Evolutionary conservation across 35 echinoderm and acorn worm species (phyloP).

Genomic region (Heliocidaris tuberculata): DNA sequence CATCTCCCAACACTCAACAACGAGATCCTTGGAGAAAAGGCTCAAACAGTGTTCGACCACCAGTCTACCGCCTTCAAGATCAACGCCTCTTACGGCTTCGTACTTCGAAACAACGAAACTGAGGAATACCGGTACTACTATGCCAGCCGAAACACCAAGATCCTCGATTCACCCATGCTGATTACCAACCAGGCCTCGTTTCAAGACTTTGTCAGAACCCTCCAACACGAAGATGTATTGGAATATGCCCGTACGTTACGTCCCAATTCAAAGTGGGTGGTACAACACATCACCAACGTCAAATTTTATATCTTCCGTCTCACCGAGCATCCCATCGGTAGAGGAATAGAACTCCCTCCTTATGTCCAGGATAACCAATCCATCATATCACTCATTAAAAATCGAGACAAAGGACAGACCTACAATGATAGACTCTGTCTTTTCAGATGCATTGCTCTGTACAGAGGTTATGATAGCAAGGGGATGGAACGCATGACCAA

Average conservation of each 20-base stretch:
- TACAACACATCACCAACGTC: background rate
- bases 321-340: background rate
- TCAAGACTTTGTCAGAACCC: background rate
- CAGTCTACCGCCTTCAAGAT: no score
- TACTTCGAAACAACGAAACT: no score
- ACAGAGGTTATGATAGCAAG: background rate
- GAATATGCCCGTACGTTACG: background rate
- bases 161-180: background rate
- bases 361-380: no score
- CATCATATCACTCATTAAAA: no score
- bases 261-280: background rate
- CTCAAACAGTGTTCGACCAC: no score
- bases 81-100: no score
- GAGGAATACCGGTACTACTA: no score
- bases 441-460: conserved; percentile 46
- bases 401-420: no score
- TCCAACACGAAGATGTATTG: background rate
- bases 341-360: background rate
- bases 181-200: conserved; percentile 7
- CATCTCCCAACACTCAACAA: no score
- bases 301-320: background rate
- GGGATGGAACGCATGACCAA: background rate
- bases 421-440: conserved; percentile 49
- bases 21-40: no score
- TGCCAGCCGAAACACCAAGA: background rate